Conservation (phyloP, 2,888 invertebrate genomes). For the Lochmaea capreae region DNA sequence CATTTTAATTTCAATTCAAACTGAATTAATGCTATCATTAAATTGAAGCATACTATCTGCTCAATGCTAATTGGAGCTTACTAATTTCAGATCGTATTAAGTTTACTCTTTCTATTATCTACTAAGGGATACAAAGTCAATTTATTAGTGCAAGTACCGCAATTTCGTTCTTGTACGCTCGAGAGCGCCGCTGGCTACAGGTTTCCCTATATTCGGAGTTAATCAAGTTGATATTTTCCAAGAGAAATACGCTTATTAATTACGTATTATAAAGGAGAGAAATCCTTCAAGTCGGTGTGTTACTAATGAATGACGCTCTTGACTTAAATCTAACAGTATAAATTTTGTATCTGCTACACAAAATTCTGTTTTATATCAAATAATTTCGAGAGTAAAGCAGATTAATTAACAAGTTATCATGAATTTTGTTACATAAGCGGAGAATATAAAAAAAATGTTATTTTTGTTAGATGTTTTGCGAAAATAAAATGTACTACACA, state of each 20-base stretch:
- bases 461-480: too few relatives aligned
- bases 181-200: constrained; percentile 16
- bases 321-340: neutral
- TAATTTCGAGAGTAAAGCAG: neutral
- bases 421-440: neutral
- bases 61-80: neutral
- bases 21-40: too few relatives aligned
- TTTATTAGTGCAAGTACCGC: neutral
- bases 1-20: too few relatives aligned
- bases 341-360: neutral
- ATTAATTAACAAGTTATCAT: constrained; percentile 6
- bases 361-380: constrained; percentile 3
- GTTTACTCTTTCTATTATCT: neutral
- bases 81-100: neutral
- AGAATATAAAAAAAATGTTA: too few relatives aligned
- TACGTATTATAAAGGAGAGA: constrained; percentile 26
- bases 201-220: constrained; percentile 28
- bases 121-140: neutral
- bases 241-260: constrained; percentile 29
- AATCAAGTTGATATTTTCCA: constrained; percentile 35
- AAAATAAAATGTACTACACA: too few relatives aligned
- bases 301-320: constrained; percentile 24
- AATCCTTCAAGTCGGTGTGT: constrained; percentile 25
- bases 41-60: too few relatives aligned
- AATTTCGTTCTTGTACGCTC: neutral